phyloP scores from a whole-genome alignment of 2,797 vertebrate genomes.

The Pipistrellus kuhlii region DNA sequence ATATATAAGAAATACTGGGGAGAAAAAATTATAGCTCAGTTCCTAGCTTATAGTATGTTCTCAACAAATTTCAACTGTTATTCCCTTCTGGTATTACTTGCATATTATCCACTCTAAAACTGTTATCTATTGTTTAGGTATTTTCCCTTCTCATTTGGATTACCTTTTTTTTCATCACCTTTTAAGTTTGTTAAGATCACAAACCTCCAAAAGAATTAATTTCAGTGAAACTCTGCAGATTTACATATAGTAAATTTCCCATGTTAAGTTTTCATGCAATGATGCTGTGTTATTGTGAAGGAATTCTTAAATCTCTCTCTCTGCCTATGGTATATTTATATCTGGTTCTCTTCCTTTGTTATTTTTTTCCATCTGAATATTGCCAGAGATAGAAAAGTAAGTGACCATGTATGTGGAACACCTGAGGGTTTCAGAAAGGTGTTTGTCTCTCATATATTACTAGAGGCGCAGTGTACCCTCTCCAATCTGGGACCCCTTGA shows the following conservation, averaged over 20 bases:
- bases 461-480: too few relatives aligned
- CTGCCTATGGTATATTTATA: background rate
- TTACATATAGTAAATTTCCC: background rate
- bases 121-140: background rate
- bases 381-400: conserved; percentile 1
- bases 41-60: background rate
- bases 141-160: background rate
- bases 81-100: background rate
- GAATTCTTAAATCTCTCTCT: background rate
- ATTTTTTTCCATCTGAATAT: background rate
- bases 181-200: background rate
- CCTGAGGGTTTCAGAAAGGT: background rate
- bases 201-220: background rate
- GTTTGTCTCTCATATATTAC: background rate
- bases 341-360: background rate
- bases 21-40: background rate
- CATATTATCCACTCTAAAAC: background rate
- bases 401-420: background rate
- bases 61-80: conserved; percentile 3
- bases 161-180: background rate
- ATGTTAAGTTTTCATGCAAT: background rate
- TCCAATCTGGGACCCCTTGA: too few relatives aligned
- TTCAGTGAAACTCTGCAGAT: background rate
- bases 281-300: background rate
- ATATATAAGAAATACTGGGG: background rate